Percentiles rank a stretch among this genome's conserved stretches.
phyloP scores from a whole-genome alignment of 1,140 invertebrate genomes.

The Nylanderia fulva region DNA sequence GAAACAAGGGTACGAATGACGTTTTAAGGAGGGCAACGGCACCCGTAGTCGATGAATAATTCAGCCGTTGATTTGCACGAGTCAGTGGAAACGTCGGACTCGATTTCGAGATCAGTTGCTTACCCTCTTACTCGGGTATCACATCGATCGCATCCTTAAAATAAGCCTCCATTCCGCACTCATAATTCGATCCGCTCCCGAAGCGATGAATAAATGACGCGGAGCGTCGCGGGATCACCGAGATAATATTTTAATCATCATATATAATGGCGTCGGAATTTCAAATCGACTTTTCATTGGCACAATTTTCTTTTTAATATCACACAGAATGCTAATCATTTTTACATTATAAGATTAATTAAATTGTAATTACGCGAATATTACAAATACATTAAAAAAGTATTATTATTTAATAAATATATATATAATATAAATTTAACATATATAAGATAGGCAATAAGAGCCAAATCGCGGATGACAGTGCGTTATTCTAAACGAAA shows the following conservation, averaged over 20 bases:
- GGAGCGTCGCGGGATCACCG: too few species aligned
- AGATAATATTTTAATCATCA: neutral
- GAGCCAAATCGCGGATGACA: too few species aligned
- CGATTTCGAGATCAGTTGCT: constrained; percentile 64
- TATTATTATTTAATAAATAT: neutral
- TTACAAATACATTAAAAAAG: too few species aligned
- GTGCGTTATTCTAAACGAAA: too few species aligned
- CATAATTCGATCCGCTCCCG: constrained; percentile 26
- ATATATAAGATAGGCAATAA: too few species aligned
- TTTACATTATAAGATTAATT: neutral
- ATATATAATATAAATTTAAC: too few species aligned
- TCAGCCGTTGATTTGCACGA: constrained; percentile 75
- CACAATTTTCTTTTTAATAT: neutral
- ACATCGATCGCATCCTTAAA: constrained; percentile 42
- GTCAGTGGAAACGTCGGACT: constrained; percentile 65
- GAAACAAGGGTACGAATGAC: constrained; percentile 49
- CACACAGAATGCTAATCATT: neutral
- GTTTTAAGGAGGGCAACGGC: constrained; percentile 23
- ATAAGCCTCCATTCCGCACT: constrained; percentile 21
- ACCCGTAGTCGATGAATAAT: constrained; percentile 75
- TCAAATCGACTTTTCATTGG: constrained; percentile 13
- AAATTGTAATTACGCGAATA: neutral
- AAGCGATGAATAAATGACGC: constrained; percentile 63
- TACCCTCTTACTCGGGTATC: constrained; percentile 14
- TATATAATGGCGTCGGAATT: constrained; percentile 4